Evolutionary conservation across 1,140 invertebrate genomes (phyloP).

Genomic region (Conus betulinus): DNA sequence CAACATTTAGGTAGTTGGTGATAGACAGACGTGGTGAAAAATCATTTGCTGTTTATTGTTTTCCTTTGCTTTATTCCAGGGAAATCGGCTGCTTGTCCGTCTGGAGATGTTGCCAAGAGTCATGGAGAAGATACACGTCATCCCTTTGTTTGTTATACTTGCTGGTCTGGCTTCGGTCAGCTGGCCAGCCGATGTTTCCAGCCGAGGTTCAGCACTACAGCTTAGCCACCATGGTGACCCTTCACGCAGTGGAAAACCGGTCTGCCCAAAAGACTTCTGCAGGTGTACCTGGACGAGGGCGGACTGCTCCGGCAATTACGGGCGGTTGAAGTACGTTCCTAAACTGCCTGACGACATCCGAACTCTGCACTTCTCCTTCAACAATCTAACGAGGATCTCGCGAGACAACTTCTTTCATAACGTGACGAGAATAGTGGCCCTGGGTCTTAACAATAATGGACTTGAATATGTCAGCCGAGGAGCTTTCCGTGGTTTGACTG

Average conservation of each 20-base stretch:
- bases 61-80: no score
- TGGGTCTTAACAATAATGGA: neutral
- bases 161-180: neutral
- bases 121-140: no score
- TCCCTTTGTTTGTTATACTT: neutral
- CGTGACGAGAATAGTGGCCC: neutral
- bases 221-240: neutral
- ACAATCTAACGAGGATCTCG: slow-evolving; percentile 1
- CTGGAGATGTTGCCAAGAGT: no score
- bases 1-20: no score
- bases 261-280: neutral
- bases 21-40: no score
- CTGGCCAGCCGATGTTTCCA: neutral
- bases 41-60: no score
- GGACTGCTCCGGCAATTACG: neutral
- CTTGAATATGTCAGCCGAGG: neutral
- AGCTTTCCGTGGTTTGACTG: neutral
- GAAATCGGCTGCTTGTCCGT: no score
- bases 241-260: neutral
- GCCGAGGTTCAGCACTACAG: neutral
- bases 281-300: neutral
- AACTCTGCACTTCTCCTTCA: neutral
- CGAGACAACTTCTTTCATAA: slow-evolving; percentile 9
- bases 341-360: neutral
- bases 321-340: neutral